phyloP scores from a whole-genome alignment of 2,888 invertebrate genomes.

The Myathropa florea region DNA sequence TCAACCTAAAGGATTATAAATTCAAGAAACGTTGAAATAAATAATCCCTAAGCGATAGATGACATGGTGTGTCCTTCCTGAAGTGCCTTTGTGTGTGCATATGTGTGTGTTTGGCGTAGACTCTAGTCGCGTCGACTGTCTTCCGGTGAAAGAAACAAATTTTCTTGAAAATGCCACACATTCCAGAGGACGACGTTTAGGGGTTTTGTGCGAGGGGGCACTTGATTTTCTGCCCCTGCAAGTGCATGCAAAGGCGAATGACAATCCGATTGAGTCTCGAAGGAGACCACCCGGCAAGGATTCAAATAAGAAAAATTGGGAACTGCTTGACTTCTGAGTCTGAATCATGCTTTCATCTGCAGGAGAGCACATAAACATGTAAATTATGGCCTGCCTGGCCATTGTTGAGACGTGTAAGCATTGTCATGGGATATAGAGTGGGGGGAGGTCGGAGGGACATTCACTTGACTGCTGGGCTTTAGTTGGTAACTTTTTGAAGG shows the following conservation, averaged over 20 bases:
- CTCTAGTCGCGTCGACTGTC: constrained; percentile 47
- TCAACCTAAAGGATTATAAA: constrained; percentile 70
- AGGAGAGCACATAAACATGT: constrained; percentile 25
- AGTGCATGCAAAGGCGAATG: not conserved
- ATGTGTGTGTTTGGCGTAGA: not conserved
- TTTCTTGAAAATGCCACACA: constrained; percentile 4
- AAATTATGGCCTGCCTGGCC: not conserved
- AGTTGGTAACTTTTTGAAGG: too few relatives aligned
- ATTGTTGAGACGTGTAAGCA: not conserved
- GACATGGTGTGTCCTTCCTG: constrained; percentile 68
- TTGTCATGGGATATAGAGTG: not conserved
- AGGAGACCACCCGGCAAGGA: constrained; percentile 17
- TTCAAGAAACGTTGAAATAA: constrained; percentile 69
- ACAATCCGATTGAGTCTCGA: not conserved
- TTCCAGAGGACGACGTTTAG: constrained; percentile 20
- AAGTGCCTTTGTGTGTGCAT: constrained; percentile 10
- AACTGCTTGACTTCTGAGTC: not conserved
- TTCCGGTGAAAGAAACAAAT: constrained; percentile 41
- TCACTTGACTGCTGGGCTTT: not conserved
- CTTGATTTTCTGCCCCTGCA: not conserved
- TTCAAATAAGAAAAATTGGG: not conserved
- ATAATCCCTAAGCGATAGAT: constrained; percentile 68
- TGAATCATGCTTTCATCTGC: constrained; percentile 31
- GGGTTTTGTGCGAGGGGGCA: not conserved
- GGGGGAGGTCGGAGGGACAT: not conserved